These are phyloP conservation scores for Anolis sagrei DNA, from an alignment of 2,113 vertebrate species.

Conservation along the genomic window DNA sequence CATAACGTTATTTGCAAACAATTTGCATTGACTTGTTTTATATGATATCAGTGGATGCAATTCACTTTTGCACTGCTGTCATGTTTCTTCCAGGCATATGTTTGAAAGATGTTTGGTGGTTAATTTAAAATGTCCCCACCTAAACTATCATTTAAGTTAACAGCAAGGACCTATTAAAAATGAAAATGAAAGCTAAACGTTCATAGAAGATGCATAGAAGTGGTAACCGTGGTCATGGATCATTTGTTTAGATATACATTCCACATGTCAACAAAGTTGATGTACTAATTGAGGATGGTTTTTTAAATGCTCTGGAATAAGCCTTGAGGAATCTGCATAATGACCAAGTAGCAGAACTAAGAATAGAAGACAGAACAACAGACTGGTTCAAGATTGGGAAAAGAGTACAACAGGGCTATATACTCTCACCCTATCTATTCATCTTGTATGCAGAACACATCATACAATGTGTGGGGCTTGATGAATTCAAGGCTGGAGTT, in stretches of 20 bases:
- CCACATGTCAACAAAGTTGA: not conserved
- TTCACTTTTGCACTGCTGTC: not conserved
- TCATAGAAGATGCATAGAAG: not conserved
- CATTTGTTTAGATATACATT: not conserved
- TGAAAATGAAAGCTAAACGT: not conserved
- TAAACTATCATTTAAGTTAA: not conserved
- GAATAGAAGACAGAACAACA: too few species aligned
- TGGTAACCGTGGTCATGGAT: not conserved
- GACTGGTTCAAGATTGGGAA: too few species aligned
- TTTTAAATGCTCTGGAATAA: too few species aligned
- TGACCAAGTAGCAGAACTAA: too few species aligned
- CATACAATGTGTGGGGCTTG: too few species aligned
- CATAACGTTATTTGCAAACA: constrained; percentile 6
- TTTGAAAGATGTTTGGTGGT: constrained; percentile 10
- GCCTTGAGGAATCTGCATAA: too few species aligned
- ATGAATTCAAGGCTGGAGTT: too few species aligned
- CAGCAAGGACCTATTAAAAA: not conserved
- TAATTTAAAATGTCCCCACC: not conserved
- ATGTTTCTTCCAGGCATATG: not conserved
- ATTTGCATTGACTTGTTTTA: not conserved
- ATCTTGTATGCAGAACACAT: too few species aligned
- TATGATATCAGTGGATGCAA: not conserved
- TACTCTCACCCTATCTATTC: too few species aligned
- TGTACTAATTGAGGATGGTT: not conserved
- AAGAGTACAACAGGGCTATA: too few species aligned